These are phyloP conservation scores for Drosophila testacea DNA, from an alignment of 2,888 invertebrate species.

Conservation along the genomic window DNA sequence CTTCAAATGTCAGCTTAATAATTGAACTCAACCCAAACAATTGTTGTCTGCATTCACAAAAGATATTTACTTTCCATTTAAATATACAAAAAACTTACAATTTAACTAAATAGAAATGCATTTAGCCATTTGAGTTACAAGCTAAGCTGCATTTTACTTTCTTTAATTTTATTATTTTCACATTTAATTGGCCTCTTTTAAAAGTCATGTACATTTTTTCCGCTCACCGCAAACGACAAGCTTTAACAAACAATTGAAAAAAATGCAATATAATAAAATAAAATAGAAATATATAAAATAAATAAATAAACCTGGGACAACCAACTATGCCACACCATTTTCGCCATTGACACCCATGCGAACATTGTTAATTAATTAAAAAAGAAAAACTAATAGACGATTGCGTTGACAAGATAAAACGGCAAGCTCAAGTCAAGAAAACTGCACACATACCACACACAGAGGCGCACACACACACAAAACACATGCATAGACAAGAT, in stretches of 20 bases:
- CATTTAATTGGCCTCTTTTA: conserved; percentile 22
- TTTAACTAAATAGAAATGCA: too few relatives aligned
- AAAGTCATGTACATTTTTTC: conserved; percentile 26
- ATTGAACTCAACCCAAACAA: not conserved
- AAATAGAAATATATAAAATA: conserved; percentile 24
- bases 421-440: conserved; percentile 52
- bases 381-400: conserved; percentile 71
- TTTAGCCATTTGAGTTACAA: not conserved
- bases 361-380: conserved; percentile 77
- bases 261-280: conserved; percentile 22
- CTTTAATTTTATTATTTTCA: conserved; percentile 21
- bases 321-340: conserved; percentile 50
- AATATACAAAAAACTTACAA: not conserved
- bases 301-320: conserved; percentile 31
- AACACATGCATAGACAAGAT: conserved; percentile 7
- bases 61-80: not conserved
- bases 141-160: conserved; percentile 16
- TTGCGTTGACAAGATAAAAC: conserved; percentile 78
- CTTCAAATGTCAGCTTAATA: not conserved
- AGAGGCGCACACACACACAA: conserved; percentile 22
- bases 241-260: conserved; percentile 14
- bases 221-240: not conserved
- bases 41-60: not conserved
- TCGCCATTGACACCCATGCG: conserved; percentile 76
- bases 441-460: conserved; percentile 44